phyloP scores from a whole-genome alignment of 2,888 invertebrate species.

The Drosophila rubida region DNA sequence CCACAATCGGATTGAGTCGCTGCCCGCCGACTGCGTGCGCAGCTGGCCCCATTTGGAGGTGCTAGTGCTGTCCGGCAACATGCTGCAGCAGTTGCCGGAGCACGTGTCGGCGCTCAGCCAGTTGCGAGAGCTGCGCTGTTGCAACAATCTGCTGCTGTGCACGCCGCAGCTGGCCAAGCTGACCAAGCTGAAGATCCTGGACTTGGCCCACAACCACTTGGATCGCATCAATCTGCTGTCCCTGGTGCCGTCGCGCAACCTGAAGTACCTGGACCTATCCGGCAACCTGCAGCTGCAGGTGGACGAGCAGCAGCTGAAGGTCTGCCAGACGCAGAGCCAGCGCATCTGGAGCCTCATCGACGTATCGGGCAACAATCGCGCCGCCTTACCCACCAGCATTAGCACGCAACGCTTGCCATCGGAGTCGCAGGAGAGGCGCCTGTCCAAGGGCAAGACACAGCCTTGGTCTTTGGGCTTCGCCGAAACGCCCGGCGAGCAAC shows the following conservation, averaged over 20 bases:
- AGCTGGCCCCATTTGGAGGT: constrained; percentile 93
- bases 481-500: constrained; percentile 90
- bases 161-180: constrained; percentile 92
- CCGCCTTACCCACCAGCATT: constrained; percentile 87
- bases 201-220: constrained; percentile 93
- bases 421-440: constrained; percentile 58
- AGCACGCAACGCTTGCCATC: constrained; percentile 8
- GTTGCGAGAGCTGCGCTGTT: constrained; percentile 91
- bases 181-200: constrained; percentile 90
- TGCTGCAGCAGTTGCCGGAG: constrained; percentile 90
- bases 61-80: constrained; percentile 92
- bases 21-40: constrained; percentile 90
- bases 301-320: constrained; percentile 92
- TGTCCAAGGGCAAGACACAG: constrained; percentile 85
- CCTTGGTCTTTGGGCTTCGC: constrained; percentile 94
- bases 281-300: constrained; percentile 93
- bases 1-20: constrained; percentile 90
- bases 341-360: constrained; percentile 93
- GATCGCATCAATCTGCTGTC: constrained; percentile 91
- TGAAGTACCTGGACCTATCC: constrained; percentile 93
- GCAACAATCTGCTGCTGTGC: constrained; percentile 91
- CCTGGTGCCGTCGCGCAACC: constrained; percentile 92
- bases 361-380: constrained; percentile 92
- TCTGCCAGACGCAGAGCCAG: constrained; percentile 91
- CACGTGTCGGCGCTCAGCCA: constrained; percentile 90